Evolutionary conservation across 2,797 vertebrate genomes (phyloP), one percentile per base, ranked within the genome.

Genomic region (Iguana delicatissima): DNA sequence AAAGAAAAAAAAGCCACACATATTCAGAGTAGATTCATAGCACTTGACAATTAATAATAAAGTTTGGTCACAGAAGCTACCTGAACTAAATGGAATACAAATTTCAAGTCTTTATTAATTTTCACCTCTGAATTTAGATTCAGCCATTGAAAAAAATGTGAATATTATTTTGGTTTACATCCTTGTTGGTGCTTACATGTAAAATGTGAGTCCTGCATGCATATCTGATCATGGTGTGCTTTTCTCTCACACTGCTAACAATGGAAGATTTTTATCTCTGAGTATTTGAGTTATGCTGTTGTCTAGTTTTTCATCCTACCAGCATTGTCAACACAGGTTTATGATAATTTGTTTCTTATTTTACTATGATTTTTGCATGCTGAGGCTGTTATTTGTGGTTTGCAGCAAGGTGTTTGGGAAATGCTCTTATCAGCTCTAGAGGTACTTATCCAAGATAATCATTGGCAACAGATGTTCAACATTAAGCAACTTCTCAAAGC

Each of bases 391-490:
- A 20, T 89, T 90, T 91, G 91, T 91, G 80, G 76, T 91, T 93
- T 93, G 92, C 94, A 99, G 99, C 96, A 95, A 92, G 98, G 99
- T 32, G 99, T 99, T 69, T 99, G 99, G 99, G 98, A 98, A 97
- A 98, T 97, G 0, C 96, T 99, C n/a, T 96, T 99, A 8, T 96
- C 98, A 32, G 98, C 98, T 79, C 96, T 99, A n/a, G 99, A 99
- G 96, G 97, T 98, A 91, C 98, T 99, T 91, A 99, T 99, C 96
- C 96, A 99, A 96, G 98, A 98, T 72, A 98, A 98, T 87, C 99
- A 99, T 95, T 99, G 98, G 32, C 97, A 98, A 81, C 99, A 99
- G 96, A 97, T 98, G 92, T 99, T 99, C 95, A 99, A 99, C 88
- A 98, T 99, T 89, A 98, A 98, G 57, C 99, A 99, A 96, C 97